phyloP scores from a whole-genome alignment of 37 sponge, comb jelly and placozoan genomes.

The Cladorhizidae sp. region DNA sequence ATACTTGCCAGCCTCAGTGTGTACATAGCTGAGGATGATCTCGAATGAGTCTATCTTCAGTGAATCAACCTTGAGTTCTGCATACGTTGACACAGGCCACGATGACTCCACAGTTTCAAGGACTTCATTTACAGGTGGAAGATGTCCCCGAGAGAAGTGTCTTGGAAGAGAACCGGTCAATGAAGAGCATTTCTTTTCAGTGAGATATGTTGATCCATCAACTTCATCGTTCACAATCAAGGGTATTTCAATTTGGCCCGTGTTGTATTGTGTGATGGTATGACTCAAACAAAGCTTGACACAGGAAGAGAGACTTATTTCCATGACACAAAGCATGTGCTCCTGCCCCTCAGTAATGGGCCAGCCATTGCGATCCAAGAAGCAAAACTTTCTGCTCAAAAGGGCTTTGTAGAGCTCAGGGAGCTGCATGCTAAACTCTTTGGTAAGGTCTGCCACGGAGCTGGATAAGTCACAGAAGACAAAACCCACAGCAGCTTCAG shows the following conservation, averaged over 20 bases:
- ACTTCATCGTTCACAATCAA: too few relatives aligned
- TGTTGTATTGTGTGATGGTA: too few relatives aligned
- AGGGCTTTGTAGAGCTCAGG: slow-evolving; percentile 23
- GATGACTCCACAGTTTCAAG: not conserved
- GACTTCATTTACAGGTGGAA: too few relatives aligned
- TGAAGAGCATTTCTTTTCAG: too few relatives aligned
- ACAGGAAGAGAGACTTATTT: slow-evolving; percentile 3
- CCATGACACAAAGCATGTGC: slow-evolving; percentile 22
- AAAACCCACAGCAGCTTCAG: slow-evolving; percentile 61
- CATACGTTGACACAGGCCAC: not conserved
- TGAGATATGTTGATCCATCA: too few relatives aligned
- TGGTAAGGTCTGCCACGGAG: slow-evolving; percentile 18
- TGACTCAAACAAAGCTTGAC: slow-evolving; percentile 6
- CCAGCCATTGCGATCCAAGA: slow-evolving; percentile 83
- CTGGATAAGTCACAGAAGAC: slow-evolving; percentile 24
- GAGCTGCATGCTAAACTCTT: slow-evolving; percentile 48
- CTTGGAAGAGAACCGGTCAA: too few relatives aligned
- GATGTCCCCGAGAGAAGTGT: too few relatives aligned
- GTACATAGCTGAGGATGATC: slow-evolving; percentile 83
- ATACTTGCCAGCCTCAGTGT: slow-evolving; percentile 54
- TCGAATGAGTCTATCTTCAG: slow-evolving; percentile 11
- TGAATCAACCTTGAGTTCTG: not conserved
- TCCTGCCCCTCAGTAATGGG: slow-evolving; percentile 69
- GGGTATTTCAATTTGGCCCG: too few relatives aligned
- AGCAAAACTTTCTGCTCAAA: not conserved